phyloP scores from a whole-genome alignment of 2,888 invertebrate genomes.

The Zhuqinia jingwanae region DNA sequence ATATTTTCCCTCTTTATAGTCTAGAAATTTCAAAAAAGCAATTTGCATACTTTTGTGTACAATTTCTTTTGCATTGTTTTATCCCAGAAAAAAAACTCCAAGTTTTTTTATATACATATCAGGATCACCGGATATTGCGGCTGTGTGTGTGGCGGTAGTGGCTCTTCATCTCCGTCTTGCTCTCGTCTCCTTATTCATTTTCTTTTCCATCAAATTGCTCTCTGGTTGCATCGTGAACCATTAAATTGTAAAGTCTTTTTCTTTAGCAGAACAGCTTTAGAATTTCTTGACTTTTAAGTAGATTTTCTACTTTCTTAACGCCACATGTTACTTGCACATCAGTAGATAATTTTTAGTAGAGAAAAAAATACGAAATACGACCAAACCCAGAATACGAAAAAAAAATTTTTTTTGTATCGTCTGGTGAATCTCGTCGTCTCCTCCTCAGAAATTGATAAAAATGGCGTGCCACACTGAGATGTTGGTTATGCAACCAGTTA shows the following conservation, averaged over 20 bases:
- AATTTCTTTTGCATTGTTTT: neutral
- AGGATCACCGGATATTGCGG: too few relatives aligned
- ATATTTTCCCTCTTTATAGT: too few relatives aligned
- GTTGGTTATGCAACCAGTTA: too few relatives aligned
- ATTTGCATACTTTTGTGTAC: neutral
- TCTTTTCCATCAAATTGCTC: constrained; percentile 2
- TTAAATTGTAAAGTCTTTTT: neutral
- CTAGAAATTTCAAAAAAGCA: too few relatives aligned
- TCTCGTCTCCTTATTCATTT: too few relatives aligned
- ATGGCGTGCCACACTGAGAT: neutral
- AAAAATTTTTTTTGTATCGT: neutral
- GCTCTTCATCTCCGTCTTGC: too few relatives aligned
- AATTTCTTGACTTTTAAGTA: constrained; percentile 11
- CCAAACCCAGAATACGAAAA: neutral
- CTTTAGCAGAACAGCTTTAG: too few relatives aligned
- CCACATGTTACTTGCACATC: constrained; percentile 38
- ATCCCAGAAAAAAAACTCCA: too few relatives aligned
- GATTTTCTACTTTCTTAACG: constrained; percentile 35
- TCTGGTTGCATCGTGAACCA: neutral
- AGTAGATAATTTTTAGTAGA: constrained; percentile 13
- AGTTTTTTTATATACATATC: neutral
- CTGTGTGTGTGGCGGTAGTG: too few relatives aligned
- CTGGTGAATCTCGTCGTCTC: neutral
- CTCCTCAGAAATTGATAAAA: neutral
- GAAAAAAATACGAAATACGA: neutral